These are phyloP conservation scores for Drosophila ambigua DNA, from an alignment of 1,140 invertebrate genomes.

Conservation along the genomic window DNA sequence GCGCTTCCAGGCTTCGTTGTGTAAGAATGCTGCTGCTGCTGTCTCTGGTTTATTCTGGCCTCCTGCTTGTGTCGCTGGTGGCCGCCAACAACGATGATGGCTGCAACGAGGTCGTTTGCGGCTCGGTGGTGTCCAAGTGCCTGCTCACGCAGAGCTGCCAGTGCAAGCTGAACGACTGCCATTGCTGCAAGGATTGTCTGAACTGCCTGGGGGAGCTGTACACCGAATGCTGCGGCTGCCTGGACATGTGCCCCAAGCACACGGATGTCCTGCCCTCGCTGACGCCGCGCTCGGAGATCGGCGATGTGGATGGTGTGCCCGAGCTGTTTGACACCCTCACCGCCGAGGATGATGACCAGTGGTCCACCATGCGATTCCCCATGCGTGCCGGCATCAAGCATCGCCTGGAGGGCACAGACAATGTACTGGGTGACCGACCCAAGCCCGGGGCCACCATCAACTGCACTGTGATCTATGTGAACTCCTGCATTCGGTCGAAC, in stretches of 20 bases:
- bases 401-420: slow-evolving; percentile 47
- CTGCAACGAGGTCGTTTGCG: slow-evolving; percentile 80
- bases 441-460: slow-evolving; percentile 87
- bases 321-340: slow-evolving; percentile 93
- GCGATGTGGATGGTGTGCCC: slow-evolving; percentile 92
- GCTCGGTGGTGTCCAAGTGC: slow-evolving; percentile 96
- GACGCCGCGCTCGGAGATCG: slow-evolving; percentile 93
- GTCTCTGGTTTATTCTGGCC: not conserved
- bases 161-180: slow-evolving; percentile 95
- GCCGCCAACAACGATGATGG: slow-evolving; percentile 51
- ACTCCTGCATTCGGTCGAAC: slow-evolving; percentile 93
- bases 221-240: slow-evolving; percentile 96
- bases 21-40: slow-evolving; percentile 23
- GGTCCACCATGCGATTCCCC: slow-evolving; percentile 91
- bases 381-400: slow-evolving; percentile 62
- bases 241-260: slow-evolving; percentile 94
- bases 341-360: slow-evolving; percentile 89
- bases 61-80: slow-evolving; percentile 7
- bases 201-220: slow-evolving; percentile 94
- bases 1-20: not conserved
- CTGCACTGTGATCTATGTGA: slow-evolving; percentile 96
- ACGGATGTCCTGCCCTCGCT: slow-evolving; percentile 89
- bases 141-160: slow-evolving; percentile 97
- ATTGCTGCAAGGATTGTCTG: slow-evolving; percentile 96
- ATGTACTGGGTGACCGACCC: slow-evolving; percentile 1